Conservation (phyloP, 35 echinoderm and acorn worm species). For the Apostichopus parvimensis region DNA sequence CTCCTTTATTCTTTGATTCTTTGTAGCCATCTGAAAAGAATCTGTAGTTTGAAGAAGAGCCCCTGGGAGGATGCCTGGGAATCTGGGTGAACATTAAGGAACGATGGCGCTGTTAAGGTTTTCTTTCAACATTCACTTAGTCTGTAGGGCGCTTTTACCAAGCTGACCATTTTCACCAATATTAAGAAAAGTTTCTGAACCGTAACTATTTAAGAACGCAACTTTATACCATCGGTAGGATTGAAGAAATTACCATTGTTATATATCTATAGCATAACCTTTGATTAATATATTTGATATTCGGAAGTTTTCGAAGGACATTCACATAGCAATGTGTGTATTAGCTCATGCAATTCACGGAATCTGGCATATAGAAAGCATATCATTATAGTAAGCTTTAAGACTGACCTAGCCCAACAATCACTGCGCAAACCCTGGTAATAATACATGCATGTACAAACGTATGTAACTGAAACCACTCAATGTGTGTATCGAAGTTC, state of each 20-base stretch:
- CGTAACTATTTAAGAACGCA: not conserved
- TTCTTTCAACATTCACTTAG: not conserved
- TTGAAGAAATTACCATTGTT: not conserved
- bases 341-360: not conserved
- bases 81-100: not conserved
- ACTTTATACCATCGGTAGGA: not conserved
- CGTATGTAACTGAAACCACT: not conserved
- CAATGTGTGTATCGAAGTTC: not conserved
- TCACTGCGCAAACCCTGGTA: not conserved
- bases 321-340: not conserved
- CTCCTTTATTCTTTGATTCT: too few species aligned
- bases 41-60: too few species aligned
- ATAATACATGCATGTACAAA: not conserved
- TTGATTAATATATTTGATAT: not conserved
- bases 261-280: too few species aligned
- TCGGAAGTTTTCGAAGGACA: not conserved
- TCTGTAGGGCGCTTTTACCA: not conserved
- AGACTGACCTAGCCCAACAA: not conserved
- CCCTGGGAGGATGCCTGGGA: not conserved
- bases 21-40: not conserved
- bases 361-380: not conserved
- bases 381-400: not conserved
- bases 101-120: not conserved
- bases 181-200: not conserved
- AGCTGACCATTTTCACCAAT: not conserved